These are phyloP conservation scores for Chaetura pelagica DNA, from an alignment of 2,113 vertebrate genomes.

Conservation along the genomic window DNA sequence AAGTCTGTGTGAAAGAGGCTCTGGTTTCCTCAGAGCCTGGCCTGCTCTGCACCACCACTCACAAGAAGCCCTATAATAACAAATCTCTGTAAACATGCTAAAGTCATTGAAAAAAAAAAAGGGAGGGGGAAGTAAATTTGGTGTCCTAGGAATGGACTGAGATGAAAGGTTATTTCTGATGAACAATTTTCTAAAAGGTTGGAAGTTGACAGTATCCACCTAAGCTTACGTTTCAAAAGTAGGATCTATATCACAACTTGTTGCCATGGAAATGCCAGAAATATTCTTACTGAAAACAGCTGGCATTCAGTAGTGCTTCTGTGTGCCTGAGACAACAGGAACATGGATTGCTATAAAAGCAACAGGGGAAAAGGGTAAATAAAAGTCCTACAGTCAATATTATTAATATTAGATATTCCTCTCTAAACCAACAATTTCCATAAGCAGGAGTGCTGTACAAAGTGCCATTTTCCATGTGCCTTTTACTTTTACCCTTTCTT, in stretches of 20 bases:
- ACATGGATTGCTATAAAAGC: constrained; percentile 14
- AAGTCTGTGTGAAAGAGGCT: not conserved
- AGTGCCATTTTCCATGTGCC: constrained; percentile 13
- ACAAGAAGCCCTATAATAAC: constrained; percentile 26
- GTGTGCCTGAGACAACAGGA: constrained; percentile 30
- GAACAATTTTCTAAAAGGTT: not conserved
- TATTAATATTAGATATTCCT: constrained; percentile 25
- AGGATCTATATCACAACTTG: constrained; percentile 13
- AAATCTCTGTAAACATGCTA: not conserved
- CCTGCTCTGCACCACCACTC: constrained; percentile 22
- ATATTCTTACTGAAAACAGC: constrained; percentile 32
- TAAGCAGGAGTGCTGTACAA: not conserved
- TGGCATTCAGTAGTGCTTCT: constrained; percentile 25
- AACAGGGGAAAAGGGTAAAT: constrained; percentile 9
- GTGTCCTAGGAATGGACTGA: not conserved
- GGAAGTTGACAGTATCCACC: not conserved
- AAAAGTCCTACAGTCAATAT: not conserved
- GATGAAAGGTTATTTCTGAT: not conserved
- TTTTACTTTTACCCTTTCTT: not conserved
- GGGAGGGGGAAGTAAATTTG: not conserved
- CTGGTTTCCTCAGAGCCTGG: not conserved
- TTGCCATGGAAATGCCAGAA: constrained; percentile 48
- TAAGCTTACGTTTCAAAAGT: not conserved
- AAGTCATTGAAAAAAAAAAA: not conserved
- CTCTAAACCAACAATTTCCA: not conserved